Conservation (phyloP, 2,888 invertebrate genomes). For the Xestoiulus laeticollis region DNA sequence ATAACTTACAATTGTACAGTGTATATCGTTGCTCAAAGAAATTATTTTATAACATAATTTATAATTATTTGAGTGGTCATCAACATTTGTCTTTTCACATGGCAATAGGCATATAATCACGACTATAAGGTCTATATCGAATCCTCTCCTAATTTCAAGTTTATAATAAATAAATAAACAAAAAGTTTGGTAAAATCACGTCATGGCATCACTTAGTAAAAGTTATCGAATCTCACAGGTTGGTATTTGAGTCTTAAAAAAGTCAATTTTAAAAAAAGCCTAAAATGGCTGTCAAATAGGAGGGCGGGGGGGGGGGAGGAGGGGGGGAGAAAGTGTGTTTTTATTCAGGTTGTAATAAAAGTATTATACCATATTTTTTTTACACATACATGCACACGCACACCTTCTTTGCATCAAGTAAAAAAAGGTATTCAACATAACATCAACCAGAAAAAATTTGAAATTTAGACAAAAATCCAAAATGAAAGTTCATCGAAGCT, state of each 20-base stretch:
- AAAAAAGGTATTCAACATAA: background rate
- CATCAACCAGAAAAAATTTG: background rate
- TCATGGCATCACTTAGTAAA: background rate
- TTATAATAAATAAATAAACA: no score
- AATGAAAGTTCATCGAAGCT: conserved; percentile 21
- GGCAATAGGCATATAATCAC: no score
- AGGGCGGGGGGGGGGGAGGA: no score
- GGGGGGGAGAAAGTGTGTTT: background rate
- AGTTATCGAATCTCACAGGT: background rate
- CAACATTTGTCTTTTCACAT: no score
- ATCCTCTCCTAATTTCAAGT: no score
- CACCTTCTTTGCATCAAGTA: background rate
- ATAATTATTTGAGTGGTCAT: no score
- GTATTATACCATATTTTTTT: background rate
- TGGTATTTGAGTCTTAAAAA: background rate
- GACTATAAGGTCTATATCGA: no score
- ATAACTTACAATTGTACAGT: no score
- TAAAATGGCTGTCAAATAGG: background rate
- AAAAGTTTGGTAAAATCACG: background rate
- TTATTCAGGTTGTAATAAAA: background rate
- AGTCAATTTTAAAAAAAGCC: background rate
- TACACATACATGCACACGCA: background rate
- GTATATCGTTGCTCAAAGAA: no score
- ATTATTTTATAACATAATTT: no score
- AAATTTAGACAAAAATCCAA: background rate